phyloP scores from a whole-genome alignment of 2,888 invertebrate genomes.

The Lymantria monacha region DNA sequence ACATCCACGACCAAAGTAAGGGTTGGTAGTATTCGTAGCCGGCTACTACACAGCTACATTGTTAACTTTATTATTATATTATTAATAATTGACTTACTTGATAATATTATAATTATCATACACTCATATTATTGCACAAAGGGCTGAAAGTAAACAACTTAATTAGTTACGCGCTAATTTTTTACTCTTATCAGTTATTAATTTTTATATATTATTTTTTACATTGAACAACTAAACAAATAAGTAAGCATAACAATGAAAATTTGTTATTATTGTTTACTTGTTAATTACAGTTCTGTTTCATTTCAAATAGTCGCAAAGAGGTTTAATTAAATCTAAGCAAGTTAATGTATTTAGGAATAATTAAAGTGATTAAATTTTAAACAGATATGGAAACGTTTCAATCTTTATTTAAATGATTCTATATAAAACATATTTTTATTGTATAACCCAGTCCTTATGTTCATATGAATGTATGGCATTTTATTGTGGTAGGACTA shows the following conservation, averaged over 20 bases:
- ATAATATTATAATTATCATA: too few species aligned
- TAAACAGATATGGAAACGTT: conserved; percentile 2
- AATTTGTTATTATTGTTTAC: conserved; percentile 5
- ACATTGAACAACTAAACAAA: neutral
- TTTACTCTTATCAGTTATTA: neutral
- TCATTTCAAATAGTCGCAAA: conserved; percentile 21
- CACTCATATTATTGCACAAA: too few species aligned
- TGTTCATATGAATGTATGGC: too few species aligned
- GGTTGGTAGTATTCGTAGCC: too few species aligned
- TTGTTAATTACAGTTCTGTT: conserved; percentile 20
- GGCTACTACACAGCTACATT: too few species aligned
- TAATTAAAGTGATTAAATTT: conserved; percentile 19
- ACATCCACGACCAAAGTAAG: too few species aligned
- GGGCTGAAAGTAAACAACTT: conserved; percentile 10
- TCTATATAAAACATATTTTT: too few species aligned
- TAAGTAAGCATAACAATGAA: conserved; percentile 10
- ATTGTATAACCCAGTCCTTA: too few species aligned
- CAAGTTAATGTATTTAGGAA: conserved; percentile 6
- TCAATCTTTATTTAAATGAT: neutral
- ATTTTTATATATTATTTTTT: neutral
- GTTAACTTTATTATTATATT: too few species aligned
- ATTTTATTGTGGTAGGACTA: too few species aligned
- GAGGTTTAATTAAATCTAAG: conserved; percentile 26
- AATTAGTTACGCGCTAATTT: neutral
- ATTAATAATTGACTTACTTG: too few species aligned